These are phyloP conservation scores for Pseudomyrmex dendroicus DNA, from an alignment of 1,140 invertebrate species.

Conservation along the genomic window DNA sequence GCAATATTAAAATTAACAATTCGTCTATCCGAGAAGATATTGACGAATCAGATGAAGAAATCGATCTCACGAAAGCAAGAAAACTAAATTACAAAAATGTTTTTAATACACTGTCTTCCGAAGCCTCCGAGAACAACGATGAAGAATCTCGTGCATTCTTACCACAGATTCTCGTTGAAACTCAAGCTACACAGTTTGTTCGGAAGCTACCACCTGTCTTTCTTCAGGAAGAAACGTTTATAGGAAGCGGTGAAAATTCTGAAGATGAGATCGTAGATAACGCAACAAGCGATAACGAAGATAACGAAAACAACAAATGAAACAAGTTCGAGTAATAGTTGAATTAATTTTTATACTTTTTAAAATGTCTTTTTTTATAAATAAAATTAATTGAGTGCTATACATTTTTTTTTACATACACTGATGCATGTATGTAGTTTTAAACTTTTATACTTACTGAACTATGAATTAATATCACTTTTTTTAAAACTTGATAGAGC, in stretches of 20 bases:
- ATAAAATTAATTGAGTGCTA: no score
- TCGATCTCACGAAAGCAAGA: neutral
- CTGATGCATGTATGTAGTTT: no score
- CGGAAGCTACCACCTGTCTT: constrained; percentile 48
- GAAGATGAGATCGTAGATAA: constrained; percentile 72
- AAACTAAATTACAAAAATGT: neutral
- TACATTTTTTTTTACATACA: no score
- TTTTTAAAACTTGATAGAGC: no score
- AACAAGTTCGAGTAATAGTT: neutral
- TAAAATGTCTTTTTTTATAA: no score
- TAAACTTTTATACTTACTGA: no score
- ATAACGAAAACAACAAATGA: constrained; percentile 1
- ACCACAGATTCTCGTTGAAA: constrained; percentile 35
- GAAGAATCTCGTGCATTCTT: constrained; percentile 19
- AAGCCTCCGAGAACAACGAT: constrained; percentile 13
- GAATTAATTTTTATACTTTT: neutral
- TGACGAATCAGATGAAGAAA: neutral
- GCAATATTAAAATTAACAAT: neutral
- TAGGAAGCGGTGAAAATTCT: constrained; percentile 82
- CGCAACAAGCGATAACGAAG: neutral
- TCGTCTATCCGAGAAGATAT: neutral
- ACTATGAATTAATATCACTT: no score
- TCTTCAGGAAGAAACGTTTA: constrained; percentile 80
- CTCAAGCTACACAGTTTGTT: constrained; percentile 17
- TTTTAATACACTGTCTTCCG: constrained; percentile 8